These are phyloP conservation scores for Bergia sp. DNA, from an alignment of 92 coral and sea anemone species.

Conservation along the genomic window DNA sequence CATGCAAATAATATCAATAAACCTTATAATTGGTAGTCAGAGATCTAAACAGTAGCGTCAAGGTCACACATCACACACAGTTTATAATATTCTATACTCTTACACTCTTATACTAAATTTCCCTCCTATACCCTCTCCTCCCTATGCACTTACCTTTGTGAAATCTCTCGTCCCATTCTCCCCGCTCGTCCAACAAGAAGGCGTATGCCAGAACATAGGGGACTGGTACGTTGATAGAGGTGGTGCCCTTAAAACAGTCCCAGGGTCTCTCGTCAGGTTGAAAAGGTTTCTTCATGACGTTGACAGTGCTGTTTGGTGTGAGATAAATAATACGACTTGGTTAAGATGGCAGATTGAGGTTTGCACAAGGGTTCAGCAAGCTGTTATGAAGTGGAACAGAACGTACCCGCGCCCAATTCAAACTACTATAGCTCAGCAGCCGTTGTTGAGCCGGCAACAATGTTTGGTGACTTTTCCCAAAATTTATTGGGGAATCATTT, in stretches of 20 bases:
- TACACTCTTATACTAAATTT: no score
- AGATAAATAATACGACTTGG: not conserved
- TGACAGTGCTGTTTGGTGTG: slow-evolving; percentile 33
- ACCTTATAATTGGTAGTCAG: no score
- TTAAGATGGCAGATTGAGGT: not conserved
- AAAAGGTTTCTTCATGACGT: slow-evolving; percentile 49
- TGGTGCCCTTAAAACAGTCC: slow-evolving; percentile 57
- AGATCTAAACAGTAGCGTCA: no score
- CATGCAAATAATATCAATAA: no score
- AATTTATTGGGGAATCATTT: no score
- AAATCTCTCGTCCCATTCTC: slow-evolving; percentile 54
- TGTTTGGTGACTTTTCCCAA: no score
- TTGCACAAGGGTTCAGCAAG: not conserved
- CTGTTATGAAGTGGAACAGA: no score
- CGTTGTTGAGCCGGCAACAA: no score
- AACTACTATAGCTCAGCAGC: no score
- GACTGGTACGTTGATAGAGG: slow-evolving; percentile 45
- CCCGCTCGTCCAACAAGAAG: slow-evolving; percentile 18
- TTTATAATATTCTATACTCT: no score
- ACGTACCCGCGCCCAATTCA: no score
- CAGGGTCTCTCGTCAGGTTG: slow-evolving; percentile 38
- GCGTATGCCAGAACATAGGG: slow-evolving; percentile 44
- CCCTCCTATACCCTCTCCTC: not conserved
- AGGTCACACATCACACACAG: no score
- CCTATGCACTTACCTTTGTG: slow-evolving; percentile 28